Evolutionary conservation across 2,797 vertebrate genomes (phyloP).

Genomic region (Lepus oiostolus): DNA sequence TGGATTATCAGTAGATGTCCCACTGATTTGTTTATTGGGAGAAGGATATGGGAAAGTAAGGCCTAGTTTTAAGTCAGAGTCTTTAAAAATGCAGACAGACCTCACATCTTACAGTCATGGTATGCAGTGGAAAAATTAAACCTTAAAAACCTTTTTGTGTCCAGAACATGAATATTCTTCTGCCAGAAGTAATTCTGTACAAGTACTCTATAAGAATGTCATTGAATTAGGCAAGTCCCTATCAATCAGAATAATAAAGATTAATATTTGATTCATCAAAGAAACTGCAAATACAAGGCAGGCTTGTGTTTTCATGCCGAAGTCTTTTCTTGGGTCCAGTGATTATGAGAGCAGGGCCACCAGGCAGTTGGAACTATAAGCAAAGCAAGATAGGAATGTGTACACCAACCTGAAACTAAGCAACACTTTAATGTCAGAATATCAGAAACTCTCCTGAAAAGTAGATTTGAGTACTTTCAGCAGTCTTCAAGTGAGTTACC

Average conservation of each 20-base stretch:
- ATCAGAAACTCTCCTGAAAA: background rate
- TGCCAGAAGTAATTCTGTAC: slow-evolving; percentile 47
- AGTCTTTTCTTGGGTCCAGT: background rate
- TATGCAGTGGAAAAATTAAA: slow-evolving; percentile 36
- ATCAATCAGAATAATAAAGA: slow-evolving; percentile 55
- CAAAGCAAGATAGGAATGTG: background rate
- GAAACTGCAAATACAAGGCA: slow-evolving; percentile 15
- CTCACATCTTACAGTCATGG: background rate
- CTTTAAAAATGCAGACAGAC: background rate
- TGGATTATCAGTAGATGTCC: slow-evolving; percentile 39
- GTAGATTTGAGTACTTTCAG: background rate
- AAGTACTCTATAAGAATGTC: slow-evolving; percentile 20
- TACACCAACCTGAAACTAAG: background rate
- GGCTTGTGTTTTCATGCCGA: slow-evolving; percentile 36
- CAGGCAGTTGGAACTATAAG: background rate
- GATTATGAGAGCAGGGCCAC: slow-evolving; percentile 6
- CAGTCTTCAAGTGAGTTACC: background rate
- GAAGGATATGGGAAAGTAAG: background rate
- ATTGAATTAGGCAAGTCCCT: background rate
- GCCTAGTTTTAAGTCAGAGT: background rate
- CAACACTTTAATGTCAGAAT: background rate
- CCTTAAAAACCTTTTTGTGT: slow-evolving; percentile 38
- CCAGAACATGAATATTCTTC: slow-evolving; percentile 33
- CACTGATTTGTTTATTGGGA: slow-evolving; percentile 1
- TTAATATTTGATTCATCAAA: slow-evolving; percentile 58